These are phyloP conservation scores for Macrochelys suwanniensis DNA, from an alignment of 2,797 vertebrate genomes.

Conservation along the genomic window DNA sequence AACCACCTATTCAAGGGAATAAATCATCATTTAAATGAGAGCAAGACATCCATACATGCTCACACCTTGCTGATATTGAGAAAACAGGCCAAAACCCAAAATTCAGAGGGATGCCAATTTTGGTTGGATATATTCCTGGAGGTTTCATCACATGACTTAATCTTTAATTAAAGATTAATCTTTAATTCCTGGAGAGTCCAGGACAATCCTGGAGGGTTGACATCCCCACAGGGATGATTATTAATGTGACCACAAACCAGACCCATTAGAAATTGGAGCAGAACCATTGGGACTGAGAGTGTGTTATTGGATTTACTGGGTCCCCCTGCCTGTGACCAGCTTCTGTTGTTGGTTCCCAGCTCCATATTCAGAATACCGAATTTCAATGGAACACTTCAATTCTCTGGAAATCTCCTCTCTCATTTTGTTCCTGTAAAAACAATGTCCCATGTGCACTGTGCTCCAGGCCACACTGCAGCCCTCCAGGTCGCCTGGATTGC, in stretches of 20 bases:
- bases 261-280: neutral
- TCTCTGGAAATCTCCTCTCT: neutral
- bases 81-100: neutral
- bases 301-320: neutral
- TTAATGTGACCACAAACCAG: neutral
- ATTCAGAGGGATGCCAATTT: neutral
- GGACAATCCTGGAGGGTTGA: neutral
- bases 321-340: neutral
- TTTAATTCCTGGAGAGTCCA: neutral
- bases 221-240: neutral
- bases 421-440: neutral
- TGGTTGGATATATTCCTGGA: no score
- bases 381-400: neutral
- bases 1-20: neutral
- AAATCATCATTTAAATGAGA: neutral
- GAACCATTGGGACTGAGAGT: neutral
- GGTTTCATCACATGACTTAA: no score
- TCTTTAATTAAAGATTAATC: no score
- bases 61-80: rapidly evolving
- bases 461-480: neutral
- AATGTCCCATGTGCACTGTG: neutral
- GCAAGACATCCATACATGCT: neutral
- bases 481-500: no score
- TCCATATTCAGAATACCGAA: neutral
- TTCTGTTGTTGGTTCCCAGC: neutral